phyloP scores from a whole-genome alignment of 2,888 invertebrate genomes.

The Leucania comma region DNA sequence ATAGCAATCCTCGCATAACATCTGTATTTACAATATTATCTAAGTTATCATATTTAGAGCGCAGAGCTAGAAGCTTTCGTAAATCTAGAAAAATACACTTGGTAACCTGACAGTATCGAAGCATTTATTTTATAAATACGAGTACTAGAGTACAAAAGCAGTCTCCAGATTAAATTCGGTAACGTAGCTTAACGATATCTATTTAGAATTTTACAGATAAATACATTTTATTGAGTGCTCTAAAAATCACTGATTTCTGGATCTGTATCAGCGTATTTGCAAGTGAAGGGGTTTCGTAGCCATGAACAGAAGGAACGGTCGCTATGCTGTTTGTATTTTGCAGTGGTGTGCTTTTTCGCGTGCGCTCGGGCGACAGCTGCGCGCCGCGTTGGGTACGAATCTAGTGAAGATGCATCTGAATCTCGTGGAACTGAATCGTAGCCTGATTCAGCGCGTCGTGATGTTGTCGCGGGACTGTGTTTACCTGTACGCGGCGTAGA shows the following conservation, averaged over 20 bases:
- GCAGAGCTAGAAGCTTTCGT: constrained; percentile 78
- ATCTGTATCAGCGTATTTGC: constrained; percentile 94
- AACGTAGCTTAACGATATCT: constrained; percentile 88
- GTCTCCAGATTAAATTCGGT: constrained; percentile 91
- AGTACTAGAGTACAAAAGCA: constrained; percentile 89
- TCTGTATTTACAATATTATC: constrained; percentile 79
- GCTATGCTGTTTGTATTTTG: constrained; percentile 93
- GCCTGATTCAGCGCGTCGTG: constrained; percentile 96
- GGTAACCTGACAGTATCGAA: constrained; percentile 88
- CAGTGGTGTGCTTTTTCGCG: constrained; percentile 89
- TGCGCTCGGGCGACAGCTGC: constrained; percentile 88
- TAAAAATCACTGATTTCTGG: constrained; percentile 93
- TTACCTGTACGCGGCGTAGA: constrained; percentile 96
- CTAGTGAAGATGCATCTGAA: constrained; percentile 96
- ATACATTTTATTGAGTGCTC: constrained; percentile 68
- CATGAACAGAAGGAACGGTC: constrained; percentile 94
- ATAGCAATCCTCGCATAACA: constrained; percentile 77
- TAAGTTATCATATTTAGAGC: constrained; percentile 64
- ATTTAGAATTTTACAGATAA: constrained; percentile 74
- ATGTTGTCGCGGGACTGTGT: constrained; percentile 94
- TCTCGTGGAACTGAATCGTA: constrained; percentile 97
- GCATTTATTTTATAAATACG: constrained; percentile 85
- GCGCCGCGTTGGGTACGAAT: constrained; percentile 91
- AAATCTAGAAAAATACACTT: constrained; percentile 88
- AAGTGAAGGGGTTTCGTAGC: constrained; percentile 94